Base-by-base conservation (phyloP, 2,113 vertebrate species). In the Zootoca vivipara region DNA sequence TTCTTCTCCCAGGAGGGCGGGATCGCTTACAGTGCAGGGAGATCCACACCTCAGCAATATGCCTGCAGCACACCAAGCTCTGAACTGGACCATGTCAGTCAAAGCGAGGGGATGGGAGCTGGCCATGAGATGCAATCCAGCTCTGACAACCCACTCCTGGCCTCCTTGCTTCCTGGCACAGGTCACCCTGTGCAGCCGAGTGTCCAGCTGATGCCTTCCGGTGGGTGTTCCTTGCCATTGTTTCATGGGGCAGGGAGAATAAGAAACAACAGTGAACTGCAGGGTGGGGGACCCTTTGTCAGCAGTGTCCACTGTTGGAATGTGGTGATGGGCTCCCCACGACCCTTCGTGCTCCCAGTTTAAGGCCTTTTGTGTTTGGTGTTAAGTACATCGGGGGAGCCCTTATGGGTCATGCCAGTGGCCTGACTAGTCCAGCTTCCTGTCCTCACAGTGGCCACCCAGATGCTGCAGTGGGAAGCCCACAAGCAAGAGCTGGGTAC, bases 131-230 rank as follows among this genome's bases (percentile, higher is more conserved):
- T 92, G 30, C 96, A 91, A 1, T 92, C 94, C 4, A 91, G 92
- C 64, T 82, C 97, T 1, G 97, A 98, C 82, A 99, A 99, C 82
- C 95, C 96, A 0, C 89, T 98, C 69, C 96, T 99, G 95, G 96
- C 94, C 1, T 97, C 97, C 1, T 93, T 98, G 0, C 87, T 97
- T 67, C 97, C 98, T 1, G 95, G 82, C 10, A 42, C 96, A 15
- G 95, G 97, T 56, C 94, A 93, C 2, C 90, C 97, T 20, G 93
- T 93, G 72, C 94, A 94, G 58, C 58, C 58, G 33, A 95, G 94
- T 0, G 96, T 98, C 18, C 98, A 97, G 89, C 97, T 99, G 78
- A 97, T 98, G 97, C 98, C 98, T 82, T 98, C 98, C 97, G 99
- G 99, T 99, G 91, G 83, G 96, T 93, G 85, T 85, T 86, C 85